Evolutionary conservation across 2,888 invertebrate genomes (phyloP), one percentile per base, ranked within the genome.

Genomic region (Drosophila kokeensis): DNA sequence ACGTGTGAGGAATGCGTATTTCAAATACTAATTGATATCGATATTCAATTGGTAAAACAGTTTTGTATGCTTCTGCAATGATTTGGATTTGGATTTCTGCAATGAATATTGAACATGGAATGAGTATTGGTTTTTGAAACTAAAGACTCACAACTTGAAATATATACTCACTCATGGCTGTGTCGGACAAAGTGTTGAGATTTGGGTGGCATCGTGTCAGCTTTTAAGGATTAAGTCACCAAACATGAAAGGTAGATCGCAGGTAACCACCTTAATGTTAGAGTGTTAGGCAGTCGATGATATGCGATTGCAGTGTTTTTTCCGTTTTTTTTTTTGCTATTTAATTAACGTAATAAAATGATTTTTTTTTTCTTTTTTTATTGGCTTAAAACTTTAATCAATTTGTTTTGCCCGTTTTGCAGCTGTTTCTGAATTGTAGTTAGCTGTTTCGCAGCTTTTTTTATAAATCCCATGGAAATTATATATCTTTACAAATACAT

Each of bases 401-500:
- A 52, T 36, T 36, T 50, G 38, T 13, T 27, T 40, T 38, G 2
- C 7, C 11, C 15, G 30, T 13, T 36, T 40, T 30, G 58, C 74
- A 74, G 59, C 59, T 76, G 74, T 60, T 76, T 74, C 50, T 2
- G 5, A 29, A 45, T 24, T n/a, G 36, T 11, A 13, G 29, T 27
- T 42, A 32, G 42, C 42, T 24, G 36, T 55, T 34, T 27, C 18
- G 18, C 27, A n/a, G n/a, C 18, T 38, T n/a, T 40, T 55, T 54
- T n/a, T 18, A 10, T 6, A 13, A 27, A 27, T 13, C n/a, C n/a
- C n/a, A 55, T 40, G 29, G 8, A 55, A 27, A 21, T 29, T n/a
- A 13, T 8, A 38, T 32, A 29, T 24, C 11, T 29, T 13, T 24
- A 7, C 7, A 3, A 27, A 29, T 29, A 8, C 38, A 38, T 29